phyloP scores from a whole-genome alignment of 2,888 invertebrate species.

The Pollenia griseotomentosa region DNA sequence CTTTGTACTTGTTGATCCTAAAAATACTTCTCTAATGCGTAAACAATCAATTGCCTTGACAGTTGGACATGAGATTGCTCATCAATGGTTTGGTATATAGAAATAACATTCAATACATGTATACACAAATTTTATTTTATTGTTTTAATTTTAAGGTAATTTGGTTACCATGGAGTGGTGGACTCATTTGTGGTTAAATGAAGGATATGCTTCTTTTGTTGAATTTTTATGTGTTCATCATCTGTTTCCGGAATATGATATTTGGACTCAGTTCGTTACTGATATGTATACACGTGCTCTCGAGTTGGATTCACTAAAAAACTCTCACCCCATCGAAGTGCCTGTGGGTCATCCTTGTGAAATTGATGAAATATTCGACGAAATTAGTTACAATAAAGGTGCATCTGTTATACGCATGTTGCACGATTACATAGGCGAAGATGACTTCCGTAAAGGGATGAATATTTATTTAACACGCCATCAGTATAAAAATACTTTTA shows the following conservation, averaged over 20 bases:
- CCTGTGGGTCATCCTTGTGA: conserved; percentile 97
- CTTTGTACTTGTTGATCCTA: conserved; percentile 94
- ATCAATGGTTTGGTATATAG: conserved; percentile 96
- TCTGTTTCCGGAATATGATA: conserved; percentile 97
- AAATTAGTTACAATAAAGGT: conserved; percentile 98
- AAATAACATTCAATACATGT: neutral
- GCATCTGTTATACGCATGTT: conserved; percentile 98
- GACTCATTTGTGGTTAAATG: conserved; percentile 98
- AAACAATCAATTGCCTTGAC: conserved; percentile 95
- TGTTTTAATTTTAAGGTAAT: conserved; percentile 85
- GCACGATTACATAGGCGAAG: conserved; percentile 96
- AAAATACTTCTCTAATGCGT: conserved; percentile 93
- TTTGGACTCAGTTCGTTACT: conserved; percentile 98
- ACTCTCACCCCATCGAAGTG: conserved; percentile 98
- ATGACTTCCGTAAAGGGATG: conserved; percentile 96
- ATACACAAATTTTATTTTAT: neutral
- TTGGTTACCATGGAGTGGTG: conserved; percentile 99
- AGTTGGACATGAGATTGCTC: conserved; percentile 96
- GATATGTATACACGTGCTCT: conserved; percentile 93
- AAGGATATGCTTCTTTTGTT: conserved; percentile 98
- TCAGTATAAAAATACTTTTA: conserved; percentile 95
- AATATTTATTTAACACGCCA: conserved; percentile 93
- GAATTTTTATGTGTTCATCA: conserved; percentile 97
- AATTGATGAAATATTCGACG: conserved; percentile 98
- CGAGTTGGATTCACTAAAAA: conserved; percentile 94